Percentiles rank a stretch among this genome's conserved stretches.
Evolutionary conservation across 2,797 vertebrate species (phyloP).

Genomic region (Sorex maritimensis): DNA sequence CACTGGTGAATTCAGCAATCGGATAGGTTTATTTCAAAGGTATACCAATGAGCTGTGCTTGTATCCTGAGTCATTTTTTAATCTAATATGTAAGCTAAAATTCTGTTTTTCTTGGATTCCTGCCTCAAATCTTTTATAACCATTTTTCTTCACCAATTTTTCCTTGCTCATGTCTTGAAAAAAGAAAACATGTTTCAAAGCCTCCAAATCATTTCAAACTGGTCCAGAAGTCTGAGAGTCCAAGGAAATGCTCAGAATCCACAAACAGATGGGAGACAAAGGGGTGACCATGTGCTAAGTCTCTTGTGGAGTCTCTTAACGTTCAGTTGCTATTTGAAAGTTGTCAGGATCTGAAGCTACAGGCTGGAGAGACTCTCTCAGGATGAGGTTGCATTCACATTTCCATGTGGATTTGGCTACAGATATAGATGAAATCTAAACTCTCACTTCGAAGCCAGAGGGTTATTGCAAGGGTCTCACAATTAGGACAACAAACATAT

Average conservation of each 20-base stretch:
- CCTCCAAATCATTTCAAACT: background rate
- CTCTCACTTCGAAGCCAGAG: background rate
- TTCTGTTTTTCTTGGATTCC: slow-evolving; percentile 7
- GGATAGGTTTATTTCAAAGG: background rate
- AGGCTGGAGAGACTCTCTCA: background rate
- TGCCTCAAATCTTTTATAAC: background rate
- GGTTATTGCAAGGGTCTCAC: background rate
- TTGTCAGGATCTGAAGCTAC: slow-evolving; percentile 40
- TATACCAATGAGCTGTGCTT: background rate
- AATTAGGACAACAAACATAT: background rate
- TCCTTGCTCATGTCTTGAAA: background rate
- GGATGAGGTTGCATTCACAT: background rate
- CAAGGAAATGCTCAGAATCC: background rate
- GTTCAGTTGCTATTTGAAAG: slow-evolving; percentile 24
- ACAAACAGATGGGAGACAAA: background rate
- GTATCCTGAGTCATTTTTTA: slow-evolving; percentile 4
- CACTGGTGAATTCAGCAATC: background rate
- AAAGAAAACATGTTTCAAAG: background rate
- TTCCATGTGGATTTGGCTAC: background rate
- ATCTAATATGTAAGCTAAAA: background rate
- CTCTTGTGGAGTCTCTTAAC: background rate
- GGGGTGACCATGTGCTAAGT: background rate
- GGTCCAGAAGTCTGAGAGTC: background rate
- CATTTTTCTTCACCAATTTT: slow-evolving; percentile 4
- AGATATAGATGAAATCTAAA: background rate